Evolutionary conservation across 2,797 vertebrate species (phyloP).

Genomic region (Chelon auratus): DNA sequence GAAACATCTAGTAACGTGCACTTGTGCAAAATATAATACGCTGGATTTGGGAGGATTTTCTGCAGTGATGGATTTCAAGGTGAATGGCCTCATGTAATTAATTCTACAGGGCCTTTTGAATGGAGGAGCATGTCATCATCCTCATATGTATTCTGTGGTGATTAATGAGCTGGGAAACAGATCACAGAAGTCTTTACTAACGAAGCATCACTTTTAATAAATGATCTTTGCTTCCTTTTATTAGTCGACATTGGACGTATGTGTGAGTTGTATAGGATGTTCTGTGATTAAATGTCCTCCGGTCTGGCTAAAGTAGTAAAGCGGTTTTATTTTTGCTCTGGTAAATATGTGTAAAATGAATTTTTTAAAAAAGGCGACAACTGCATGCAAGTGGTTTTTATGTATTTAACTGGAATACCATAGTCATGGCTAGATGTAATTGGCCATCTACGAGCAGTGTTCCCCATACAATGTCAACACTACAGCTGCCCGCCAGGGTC

Average conservation of each 20-base stretch:
- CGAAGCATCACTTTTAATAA: slow-evolving; percentile 32
- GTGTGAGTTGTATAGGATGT: not conserved
- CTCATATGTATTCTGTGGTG: slow-evolving; percentile 28
- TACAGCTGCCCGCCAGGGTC: too few species aligned
- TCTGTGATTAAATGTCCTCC: not conserved
- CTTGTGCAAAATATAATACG: slow-evolving; percentile 26
- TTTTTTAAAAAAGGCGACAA: not conserved
- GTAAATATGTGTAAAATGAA: too few species aligned
- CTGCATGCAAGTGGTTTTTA: not conserved
- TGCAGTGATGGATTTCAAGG: slow-evolving; percentile 51
- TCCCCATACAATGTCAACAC: too few species aligned
- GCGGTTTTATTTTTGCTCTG: too few species aligned
- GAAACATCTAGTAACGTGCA: slow-evolving; percentile 12
- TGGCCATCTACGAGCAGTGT: too few species aligned
- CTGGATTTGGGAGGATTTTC: slow-evolving; percentile 44
- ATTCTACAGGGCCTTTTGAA: slow-evolving; percentile 38
- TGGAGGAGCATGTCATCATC: slow-evolving; percentile 28
- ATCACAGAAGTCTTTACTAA: slow-evolving; percentile 20
- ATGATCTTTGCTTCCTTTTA: slow-evolving; percentile 13
- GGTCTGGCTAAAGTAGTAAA: too few species aligned
- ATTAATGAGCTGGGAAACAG: slow-evolving; percentile 45
- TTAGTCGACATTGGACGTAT: slow-evolving; percentile 15
- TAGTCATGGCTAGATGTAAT: too few species aligned
- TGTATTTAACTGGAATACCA: not conserved
- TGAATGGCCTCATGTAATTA: slow-evolving; percentile 51